These are phyloP conservation scores for Andinoacara biseriatus DNA, from an alignment of 2,113 vertebrate genomes.

Conservation along the genomic window DNA sequence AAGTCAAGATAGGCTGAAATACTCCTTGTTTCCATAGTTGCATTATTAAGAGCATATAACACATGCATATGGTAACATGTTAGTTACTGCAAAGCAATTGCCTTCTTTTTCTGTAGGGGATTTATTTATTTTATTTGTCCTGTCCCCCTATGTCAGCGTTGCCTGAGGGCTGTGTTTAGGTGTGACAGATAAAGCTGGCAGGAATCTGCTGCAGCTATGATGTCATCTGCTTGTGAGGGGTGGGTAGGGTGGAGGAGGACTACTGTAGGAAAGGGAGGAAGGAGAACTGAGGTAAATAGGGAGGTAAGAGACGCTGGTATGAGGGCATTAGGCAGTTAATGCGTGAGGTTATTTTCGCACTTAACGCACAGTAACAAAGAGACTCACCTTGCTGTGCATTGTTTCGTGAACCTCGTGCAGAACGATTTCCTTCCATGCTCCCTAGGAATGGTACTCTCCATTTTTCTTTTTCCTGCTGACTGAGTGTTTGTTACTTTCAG, in stretches of 20 bases:
- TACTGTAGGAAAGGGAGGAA: constrained; percentile 25
- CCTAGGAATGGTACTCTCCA: neutral
- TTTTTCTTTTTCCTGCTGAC: constrained; percentile 4
- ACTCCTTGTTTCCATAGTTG: neutral
- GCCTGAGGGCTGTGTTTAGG: constrained; percentile 12
- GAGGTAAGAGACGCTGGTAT: constrained; percentile 16
- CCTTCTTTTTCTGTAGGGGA: neutral
- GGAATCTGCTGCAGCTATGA: constrained; percentile 80
- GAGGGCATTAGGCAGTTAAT: constrained; percentile 2
- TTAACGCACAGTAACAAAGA: neutral
- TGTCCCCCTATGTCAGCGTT: neutral
- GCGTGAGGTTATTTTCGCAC: constrained; percentile 9
- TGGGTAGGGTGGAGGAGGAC: constrained; percentile 50
- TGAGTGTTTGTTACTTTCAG: neutral
- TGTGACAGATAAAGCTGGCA: constrained; percentile 60
- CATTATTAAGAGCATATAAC: neutral
- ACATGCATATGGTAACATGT: neutral
- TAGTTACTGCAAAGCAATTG: neutral
- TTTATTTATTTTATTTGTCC: neutral
- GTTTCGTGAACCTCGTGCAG: neutral
- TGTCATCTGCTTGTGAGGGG: constrained; percentile 72
- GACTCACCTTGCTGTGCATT: neutral
- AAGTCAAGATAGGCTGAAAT: neutral
- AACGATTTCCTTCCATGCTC: neutral
- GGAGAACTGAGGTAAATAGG: constrained; percentile 29